These are phyloP conservation scores for Neolamprologus kungweensis DNA, from an alignment of 2,113 vertebrate genomes.

Conservation along the genomic window DNA sequence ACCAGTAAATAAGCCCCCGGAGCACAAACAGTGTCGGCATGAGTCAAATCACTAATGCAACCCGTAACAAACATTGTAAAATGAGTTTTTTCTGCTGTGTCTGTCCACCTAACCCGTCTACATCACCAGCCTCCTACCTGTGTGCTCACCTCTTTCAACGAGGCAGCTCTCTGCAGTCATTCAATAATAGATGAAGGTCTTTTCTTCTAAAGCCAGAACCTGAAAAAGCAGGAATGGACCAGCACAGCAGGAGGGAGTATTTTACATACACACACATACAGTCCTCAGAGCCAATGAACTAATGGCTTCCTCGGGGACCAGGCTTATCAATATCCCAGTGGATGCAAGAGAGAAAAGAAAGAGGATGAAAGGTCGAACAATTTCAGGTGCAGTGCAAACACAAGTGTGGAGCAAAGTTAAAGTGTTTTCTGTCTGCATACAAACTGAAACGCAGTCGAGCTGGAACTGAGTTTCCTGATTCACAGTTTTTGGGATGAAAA, in stretches of 20 bases:
- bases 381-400: background rate
- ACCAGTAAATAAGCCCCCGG: background rate
- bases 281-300: background rate
- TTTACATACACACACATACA: background rate
- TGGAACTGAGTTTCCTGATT: background rate
- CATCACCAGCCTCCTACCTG: background rate
- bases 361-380: slow-evolving; percentile 16
- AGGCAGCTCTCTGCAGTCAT: background rate
- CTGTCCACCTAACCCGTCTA: background rate
- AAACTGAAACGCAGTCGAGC: rapidly evolving
- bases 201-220: slow-evolving; percentile 1
- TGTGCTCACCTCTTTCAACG: background rate
- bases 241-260: background rate
- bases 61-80: background rate
- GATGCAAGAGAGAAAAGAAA: background rate
- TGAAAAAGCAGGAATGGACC: background rate
- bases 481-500: background rate
- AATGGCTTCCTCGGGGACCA: slow-evolving; percentile 14
- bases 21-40: background rate
- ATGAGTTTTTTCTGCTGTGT: background rate
- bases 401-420: background rate
- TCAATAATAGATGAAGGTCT: slow-evolving; percentile 30
- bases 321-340: slow-evolving; percentile 8
- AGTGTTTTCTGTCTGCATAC: background rate
- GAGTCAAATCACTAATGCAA: background rate